phyloP scores from a whole-genome alignment of 2,888 invertebrate species.

The Heliconius cydno region DNA sequence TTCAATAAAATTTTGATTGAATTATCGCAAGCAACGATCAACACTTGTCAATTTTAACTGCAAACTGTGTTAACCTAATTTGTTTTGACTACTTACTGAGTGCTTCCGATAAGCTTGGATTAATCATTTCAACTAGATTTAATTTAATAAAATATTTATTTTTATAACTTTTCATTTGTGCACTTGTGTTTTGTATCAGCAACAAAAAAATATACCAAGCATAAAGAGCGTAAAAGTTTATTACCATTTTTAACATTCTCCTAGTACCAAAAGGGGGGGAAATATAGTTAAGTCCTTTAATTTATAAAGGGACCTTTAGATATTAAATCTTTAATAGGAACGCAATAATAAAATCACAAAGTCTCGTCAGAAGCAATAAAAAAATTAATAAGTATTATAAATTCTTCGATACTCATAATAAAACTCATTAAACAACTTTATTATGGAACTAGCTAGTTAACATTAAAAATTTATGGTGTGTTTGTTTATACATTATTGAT shows the following conservation, averaged over 20 bases:
- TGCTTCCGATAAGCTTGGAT: constrained; percentile 15
- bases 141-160: not conserved
- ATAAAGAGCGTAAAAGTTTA: not conserved
- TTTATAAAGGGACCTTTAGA: too few relatives aligned
- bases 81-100: constrained; percentile 25
- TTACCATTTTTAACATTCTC: not conserved
- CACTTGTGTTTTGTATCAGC: too few relatives aligned
- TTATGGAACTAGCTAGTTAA: not conserved
- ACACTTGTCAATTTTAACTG: constrained; percentile 21
- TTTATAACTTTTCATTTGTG: too few relatives aligned
- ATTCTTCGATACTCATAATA: not conserved
- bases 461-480: not conserved
- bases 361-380: constrained; percentile 3
- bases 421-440: constrained; percentile 6
- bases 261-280: too few relatives aligned
- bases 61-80: constrained; percentile 24
- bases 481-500: not conserved
- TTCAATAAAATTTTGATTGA: constrained; percentile 8
- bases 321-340: too few relatives aligned
- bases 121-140: not conserved
- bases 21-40: constrained; percentile 15
- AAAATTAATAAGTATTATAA: not conserved
- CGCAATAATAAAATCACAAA: not conserved
- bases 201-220: too few relatives aligned
- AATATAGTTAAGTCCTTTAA: too few relatives aligned